Conservation (phyloP, 2,113 vertebrate genomes). For the Callorhinus ursinus region DNA sequence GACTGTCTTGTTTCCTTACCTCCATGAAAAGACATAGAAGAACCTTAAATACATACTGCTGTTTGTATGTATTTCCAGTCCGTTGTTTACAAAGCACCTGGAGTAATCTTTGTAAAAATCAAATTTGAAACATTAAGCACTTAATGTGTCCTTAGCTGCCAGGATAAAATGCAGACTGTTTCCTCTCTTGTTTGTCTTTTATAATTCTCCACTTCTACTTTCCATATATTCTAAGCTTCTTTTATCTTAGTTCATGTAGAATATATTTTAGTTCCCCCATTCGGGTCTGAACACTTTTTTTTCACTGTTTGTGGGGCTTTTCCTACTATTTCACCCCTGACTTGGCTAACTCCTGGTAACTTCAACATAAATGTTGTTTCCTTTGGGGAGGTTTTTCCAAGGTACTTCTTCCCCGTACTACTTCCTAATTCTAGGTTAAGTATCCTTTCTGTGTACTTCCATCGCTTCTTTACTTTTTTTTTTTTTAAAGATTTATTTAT, state of each 20-base stretch:
- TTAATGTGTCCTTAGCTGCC: not conserved
- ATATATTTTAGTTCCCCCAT: not conserved
- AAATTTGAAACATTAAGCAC: not conserved
- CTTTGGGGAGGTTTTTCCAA: slow-evolving; percentile 17
- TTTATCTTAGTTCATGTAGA: not conserved
- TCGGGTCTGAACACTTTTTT: not conserved
- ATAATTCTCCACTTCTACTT: not conserved
- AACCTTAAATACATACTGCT: no score
- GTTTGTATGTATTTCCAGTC: not conserved
- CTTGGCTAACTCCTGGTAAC: not conserved
- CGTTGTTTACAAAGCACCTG: not conserved
- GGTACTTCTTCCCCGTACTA: not conserved
- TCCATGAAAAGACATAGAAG: not conserved
- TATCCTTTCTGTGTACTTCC: not conserved
- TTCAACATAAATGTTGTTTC: slow-evolving; percentile 29
- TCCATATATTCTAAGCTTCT: not conserved
- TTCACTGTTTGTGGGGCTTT: not conserved
- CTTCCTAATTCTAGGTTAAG: slow-evolving; percentile 11
- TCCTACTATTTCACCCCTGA: not conserved
- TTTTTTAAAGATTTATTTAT: not conserved
- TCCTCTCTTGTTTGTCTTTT: not conserved
- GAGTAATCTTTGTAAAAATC: slow-evolving; percentile 31
- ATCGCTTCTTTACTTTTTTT: not conserved
- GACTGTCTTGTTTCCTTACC: not conserved
- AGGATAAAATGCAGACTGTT: slow-evolving; percentile 7